A percentile compares a stretch with the other conserved stretches of the same genome.
phyloP scores from a whole-genome alignment of 2,797 vertebrate genomes.

The Liparis tanakae region DNA sequence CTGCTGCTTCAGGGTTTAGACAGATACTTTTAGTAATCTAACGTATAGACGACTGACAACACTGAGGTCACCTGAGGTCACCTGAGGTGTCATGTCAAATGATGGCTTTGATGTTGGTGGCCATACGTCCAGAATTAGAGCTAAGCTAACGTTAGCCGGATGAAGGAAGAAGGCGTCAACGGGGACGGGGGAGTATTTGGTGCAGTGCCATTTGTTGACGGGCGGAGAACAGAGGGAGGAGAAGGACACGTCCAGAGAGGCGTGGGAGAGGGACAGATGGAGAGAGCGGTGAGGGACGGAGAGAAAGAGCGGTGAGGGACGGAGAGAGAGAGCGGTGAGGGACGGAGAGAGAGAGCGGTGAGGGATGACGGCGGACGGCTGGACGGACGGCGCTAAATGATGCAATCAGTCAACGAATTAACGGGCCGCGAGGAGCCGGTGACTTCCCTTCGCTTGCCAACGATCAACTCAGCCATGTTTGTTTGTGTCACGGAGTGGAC shows the following conservation, averaged over 20 bases:
- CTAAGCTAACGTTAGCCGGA: too few species aligned
- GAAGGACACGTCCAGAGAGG: conserved; percentile 20
- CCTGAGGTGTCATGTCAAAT: too few species aligned
- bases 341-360: too few species aligned
- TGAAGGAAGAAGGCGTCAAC: not conserved
- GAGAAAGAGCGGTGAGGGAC: conserved; percentile 44
- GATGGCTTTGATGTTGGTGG: too few species aligned
- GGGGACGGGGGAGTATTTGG: not conserved
- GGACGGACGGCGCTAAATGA: conserved; percentile 56
- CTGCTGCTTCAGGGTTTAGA: too few species aligned
- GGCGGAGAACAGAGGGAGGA: conserved; percentile 15
- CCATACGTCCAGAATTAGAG: too few species aligned
- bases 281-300: conserved; percentile 47
- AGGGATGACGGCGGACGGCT: conserved; percentile 38
- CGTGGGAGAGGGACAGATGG: too few species aligned
- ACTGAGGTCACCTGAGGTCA: too few species aligned
- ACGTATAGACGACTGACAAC: too few species aligned
- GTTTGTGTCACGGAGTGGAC: conserved; percentile 54
- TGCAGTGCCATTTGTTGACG: conserved; percentile 26
- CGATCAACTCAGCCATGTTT: conserved; percentile 63
- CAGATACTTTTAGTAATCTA: too few species aligned
- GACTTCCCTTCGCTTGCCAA: conserved; percentile 21
- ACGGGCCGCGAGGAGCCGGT: conserved; percentile 57
- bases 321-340: conserved; percentile 62
- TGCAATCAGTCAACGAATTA: conserved; percentile 75